These are phyloP conservation scores for Dorcus hopei DNA, from an alignment of 2,888 invertebrate genomes.

Conservation along the genomic window DNA sequence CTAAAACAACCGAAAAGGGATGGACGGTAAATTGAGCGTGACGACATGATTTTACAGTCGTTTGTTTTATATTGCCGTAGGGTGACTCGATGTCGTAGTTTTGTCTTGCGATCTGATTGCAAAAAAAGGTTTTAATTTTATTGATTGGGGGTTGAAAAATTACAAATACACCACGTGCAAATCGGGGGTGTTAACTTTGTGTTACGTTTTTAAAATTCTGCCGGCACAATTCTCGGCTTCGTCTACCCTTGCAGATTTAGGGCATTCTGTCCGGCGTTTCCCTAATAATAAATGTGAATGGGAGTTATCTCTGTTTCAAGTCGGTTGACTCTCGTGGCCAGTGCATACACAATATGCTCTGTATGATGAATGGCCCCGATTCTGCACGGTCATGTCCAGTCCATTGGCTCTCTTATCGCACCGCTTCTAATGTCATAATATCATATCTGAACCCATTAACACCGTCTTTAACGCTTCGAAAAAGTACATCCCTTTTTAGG, in stretches of 20 bases:
- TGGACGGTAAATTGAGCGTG: constrained; percentile 22
- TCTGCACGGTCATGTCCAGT: constrained; percentile 44
- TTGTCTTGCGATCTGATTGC: too few species aligned
- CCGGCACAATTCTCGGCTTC: too few species aligned
- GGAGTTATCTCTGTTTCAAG: constrained; percentile 22
- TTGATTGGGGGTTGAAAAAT: too few species aligned
- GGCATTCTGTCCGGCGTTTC: background rate
- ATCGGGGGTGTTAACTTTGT: too few species aligned
- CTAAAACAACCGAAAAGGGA: constrained; percentile 15
- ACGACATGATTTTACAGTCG: constrained; percentile 25
- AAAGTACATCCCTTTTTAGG: too few species aligned
- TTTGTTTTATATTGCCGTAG: constrained; percentile 19
- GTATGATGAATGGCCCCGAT: constrained; percentile 37
- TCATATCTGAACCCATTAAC: constrained; percentile 16
- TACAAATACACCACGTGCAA: too few species aligned
- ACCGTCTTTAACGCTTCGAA: constrained; percentile 2
- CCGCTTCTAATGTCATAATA: constrained; percentile 29
- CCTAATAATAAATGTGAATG: constrained; percentile 19
- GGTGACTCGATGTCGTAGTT: too few species aligned
- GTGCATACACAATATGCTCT: constrained; percentile 25
- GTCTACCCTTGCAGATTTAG: too few species aligned
- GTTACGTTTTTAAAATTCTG: too few species aligned
- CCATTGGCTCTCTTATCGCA: constrained; percentile 40
- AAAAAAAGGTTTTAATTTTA: too few species aligned
- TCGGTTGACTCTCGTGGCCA: constrained; percentile 19